Evolutionary conservation across 2,797 vertebrate genomes (phyloP).

Genomic region (Clarias platycephalus): DNA sequence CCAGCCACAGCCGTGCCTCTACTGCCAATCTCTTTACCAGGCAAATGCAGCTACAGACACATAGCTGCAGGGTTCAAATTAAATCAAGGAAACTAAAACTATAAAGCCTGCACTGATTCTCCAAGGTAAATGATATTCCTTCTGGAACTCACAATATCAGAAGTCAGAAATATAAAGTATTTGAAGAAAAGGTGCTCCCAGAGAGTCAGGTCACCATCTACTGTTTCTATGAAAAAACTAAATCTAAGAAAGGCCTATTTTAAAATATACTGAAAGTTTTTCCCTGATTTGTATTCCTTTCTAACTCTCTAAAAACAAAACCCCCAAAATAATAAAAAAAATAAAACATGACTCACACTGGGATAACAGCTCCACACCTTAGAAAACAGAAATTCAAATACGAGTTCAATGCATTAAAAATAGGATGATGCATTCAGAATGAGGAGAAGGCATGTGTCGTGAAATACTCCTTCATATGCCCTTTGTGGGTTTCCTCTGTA

Average conservation of each 20-base stretch:
- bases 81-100: slow-evolving; percentile 48
- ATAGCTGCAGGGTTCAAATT: slow-evolving; percentile 20
- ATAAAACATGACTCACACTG: slow-evolving; percentile 10
- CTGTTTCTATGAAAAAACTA: neutral
- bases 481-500: neutral
- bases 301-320: neutral
- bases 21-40: slow-evolving; percentile 55
- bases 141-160: neutral
- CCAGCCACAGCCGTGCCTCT: slow-evolving; percentile 58
- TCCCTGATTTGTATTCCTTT: slow-evolving; percentile 6
- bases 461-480: neutral
- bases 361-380: slow-evolving; percentile 5
- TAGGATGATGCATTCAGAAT: slow-evolving; percentile 7
- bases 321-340: neutral
- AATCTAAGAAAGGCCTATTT: neutral
- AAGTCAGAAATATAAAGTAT: neutral
- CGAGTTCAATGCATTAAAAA: neutral
- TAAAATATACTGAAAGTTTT: neutral
- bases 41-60: slow-evolving; percentile 6
- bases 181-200: slow-evolving; percentile 1
- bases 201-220: neutral
- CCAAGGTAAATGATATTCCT: slow-evolving; percentile 26
- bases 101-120: slow-evolving; percentile 22
- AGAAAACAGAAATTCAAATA: slow-evolving; percentile 17
- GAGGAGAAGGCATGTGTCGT: neutral